phyloP scores from a whole-genome alignment of 1,140 invertebrate genomes.

The Drosophila nikananu region DNA sequence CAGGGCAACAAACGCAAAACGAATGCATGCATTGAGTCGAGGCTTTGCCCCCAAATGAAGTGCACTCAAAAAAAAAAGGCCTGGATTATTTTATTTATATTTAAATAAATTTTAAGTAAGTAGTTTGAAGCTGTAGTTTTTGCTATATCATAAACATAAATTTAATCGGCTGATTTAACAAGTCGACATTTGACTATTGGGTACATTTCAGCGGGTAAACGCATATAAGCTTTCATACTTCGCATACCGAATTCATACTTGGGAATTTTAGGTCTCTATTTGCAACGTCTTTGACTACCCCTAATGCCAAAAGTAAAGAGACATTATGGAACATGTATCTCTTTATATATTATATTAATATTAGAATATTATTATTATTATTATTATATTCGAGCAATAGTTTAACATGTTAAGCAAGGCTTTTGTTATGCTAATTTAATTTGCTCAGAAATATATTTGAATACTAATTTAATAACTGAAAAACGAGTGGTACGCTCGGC shows the following conservation, averaged over 20 bases:
- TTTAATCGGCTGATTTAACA: no score
- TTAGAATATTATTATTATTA: no score
- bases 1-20: slow-evolving; percentile 17
- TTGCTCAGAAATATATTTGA: not conserved
- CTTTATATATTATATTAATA: no score
- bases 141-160: not conserved
- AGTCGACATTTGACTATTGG: no score
- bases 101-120: not conserved
- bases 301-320: no score
- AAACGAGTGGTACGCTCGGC: not conserved
- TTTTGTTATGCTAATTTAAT: not conserved
- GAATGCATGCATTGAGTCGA: slow-evolving; percentile 12
- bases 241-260: no score
- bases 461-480: not conserved
- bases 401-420: not conserved
- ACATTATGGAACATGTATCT: no score
- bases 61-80: not conserved
- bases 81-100: not conserved
- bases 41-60: slow-evolving; percentile 17
- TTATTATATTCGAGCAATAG: not conserved
- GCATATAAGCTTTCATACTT: no score
- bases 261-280: no score
- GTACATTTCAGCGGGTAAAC: no score
- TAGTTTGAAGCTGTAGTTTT: not conserved
- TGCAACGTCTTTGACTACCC: no score